Evolutionary conservation across 1,140 invertebrate genomes (phyloP), one percentile per base, ranked within the genome.

Genomic region (Drosophila lacteicornis): DNA sequence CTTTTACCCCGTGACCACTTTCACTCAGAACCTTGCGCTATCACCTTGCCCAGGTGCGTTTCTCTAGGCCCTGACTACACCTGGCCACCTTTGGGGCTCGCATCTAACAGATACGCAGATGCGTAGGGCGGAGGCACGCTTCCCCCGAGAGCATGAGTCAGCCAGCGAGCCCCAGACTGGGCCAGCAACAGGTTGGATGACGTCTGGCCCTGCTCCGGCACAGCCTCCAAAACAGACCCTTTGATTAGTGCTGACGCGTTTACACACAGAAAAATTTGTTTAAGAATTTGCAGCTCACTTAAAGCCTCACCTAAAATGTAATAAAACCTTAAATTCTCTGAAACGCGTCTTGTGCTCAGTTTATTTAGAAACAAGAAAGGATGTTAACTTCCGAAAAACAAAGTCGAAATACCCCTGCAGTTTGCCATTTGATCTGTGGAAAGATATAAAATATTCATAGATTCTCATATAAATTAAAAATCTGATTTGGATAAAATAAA

Each of bases 111-210:
- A 75, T 57, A 47, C 49, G 42, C 55, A 40, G 33, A 66, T 42
- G 33, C 50, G 38, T 46, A 66, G 79, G 61, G 70, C 59, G 15
- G 22, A 25, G 58, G 49, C 46, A 53, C 43, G 51, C 80, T 66
- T 43, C 80, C 71, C 69, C 56, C 53, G 80, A 77, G 80, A 60
- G 81, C 79, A 85, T 33, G 50, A 51, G 22, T n/a, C 70, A 62
- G 58, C 22, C 65, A n/a, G 53, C 19, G 36, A 25, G 36, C 53
- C 50, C 27, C 67, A 25, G 40, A 65, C 33, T 68, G 40, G 27
- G 45, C 36, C 58, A 65, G 62, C 82, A 86, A 87, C 83, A 76
- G 82, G 82, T 86, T 86, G 83, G 67, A 55, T 61, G 51, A 43
- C 45, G 61, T 36, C 42, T 55, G 22, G 11, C 40, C 17, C 42